Conservation (phyloP, 2,113 vertebrate species). For the Lampris incognitus region DNA sequence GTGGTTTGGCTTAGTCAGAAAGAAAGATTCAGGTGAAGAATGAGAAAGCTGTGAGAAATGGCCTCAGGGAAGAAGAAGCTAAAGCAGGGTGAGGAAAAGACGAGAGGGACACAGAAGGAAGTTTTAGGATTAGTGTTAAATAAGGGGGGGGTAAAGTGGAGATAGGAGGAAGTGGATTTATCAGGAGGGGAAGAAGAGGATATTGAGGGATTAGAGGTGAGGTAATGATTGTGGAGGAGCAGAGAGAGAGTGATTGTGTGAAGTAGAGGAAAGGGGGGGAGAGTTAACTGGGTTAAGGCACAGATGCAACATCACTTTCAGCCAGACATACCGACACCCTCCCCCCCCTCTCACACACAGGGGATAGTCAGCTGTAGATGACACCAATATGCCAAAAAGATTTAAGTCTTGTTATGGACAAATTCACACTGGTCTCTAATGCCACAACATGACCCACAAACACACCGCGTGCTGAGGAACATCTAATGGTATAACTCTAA, state of each 20-base stretch:
- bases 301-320: conserved; percentile 47
- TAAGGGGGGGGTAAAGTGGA: not conserved
- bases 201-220: conserved; percentile 6
- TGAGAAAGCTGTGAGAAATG: too few relatives aligned
- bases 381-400: conserved; percentile 13
- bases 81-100: not conserved
- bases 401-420: conserved; percentile 1
- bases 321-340: conserved; percentile 34
- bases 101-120: not conserved
- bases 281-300: conserved; percentile 39
- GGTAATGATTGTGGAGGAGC: not conserved
- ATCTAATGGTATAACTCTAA: too few relatives aligned
- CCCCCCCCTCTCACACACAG: conserved; percentile 23
- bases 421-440: not conserved
- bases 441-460: not conserved
- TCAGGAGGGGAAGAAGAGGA: not conserved
- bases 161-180: not conserved
- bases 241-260: not conserved
- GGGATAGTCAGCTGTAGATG: conserved; percentile 16
- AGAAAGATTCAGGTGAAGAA: too few relatives aligned
- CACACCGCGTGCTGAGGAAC: too few relatives aligned
- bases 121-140: not conserved
- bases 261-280: conserved; percentile 2
- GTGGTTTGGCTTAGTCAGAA: too few relatives aligned
- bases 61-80: not conserved